A percentile compares a stretch with the other conserved stretches of the same genome.
Evolutionary conservation across 1,140 invertebrate genomes (phyloP).

Genomic region (Protaetia brevitarsis): DNA sequence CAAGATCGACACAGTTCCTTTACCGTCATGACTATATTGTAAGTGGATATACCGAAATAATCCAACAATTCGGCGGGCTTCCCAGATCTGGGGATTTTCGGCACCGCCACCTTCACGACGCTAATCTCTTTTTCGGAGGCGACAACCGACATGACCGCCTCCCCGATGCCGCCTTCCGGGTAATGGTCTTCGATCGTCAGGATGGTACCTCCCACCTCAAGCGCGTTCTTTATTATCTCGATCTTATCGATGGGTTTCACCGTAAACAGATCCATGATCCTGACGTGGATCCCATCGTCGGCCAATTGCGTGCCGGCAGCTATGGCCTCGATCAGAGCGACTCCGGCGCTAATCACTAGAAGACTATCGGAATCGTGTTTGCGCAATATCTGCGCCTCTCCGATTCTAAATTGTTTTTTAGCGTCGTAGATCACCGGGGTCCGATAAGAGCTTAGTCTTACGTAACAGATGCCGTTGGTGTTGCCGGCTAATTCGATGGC

Average conservation of each 20-base stretch:
- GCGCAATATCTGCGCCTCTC: conserved; percentile 77
- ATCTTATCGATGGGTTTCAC: conserved; percentile 91
- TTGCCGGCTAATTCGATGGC: conserved; percentile 96
- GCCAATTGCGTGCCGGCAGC: conserved; percentile 77
- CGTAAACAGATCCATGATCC: conserved; percentile 92
- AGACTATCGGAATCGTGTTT: conserved; percentile 72
- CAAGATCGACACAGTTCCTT: conserved; percentile 49
- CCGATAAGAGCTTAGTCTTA: conserved; percentile 88
- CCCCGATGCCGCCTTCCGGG: conserved; percentile 90
- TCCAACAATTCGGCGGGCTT: conserved; percentile 81
- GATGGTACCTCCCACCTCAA: conserved; percentile 75
- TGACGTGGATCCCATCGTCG: conserved; percentile 64
- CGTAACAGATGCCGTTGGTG: conserved; percentile 92
- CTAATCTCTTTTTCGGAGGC: conserved; percentile 67
- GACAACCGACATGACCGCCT: conserved; percentile 85
- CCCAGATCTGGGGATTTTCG: conserved; percentile 86
- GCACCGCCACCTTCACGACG: conserved; percentile 81
- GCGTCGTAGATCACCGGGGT: conserved; percentile 83
- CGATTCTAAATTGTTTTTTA: conserved; percentile 76
- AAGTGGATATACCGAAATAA: conserved; percentile 83
- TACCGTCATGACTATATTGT: conserved; percentile 72
- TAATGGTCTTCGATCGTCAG: conserved; percentile 98
- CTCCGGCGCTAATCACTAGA: conserved; percentile 86
- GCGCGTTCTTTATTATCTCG: conserved; percentile 75
- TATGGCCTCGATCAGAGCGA: conserved; percentile 89